A percentile compares a stretch with the other conserved stretches of the same genome.
These are phyloP conservation scores for Amiota mariae DNA, from an alignment of 2,888 invertebrate genomes.

Conservation along the genomic window DNA sequence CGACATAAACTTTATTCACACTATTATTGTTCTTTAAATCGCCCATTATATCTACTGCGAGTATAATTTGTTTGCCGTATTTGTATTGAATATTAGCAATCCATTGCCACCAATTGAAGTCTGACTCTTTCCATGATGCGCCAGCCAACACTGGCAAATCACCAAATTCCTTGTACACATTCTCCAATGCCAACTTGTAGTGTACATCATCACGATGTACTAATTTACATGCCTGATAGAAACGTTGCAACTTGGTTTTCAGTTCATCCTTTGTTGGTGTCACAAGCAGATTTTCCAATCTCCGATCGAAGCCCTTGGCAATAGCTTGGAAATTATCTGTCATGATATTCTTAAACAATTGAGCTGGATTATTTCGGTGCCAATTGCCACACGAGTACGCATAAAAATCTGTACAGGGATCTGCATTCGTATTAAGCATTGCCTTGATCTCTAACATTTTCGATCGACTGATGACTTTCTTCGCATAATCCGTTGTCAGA, in stretches of 20 bases:
- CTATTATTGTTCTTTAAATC: constrained; percentile 57
- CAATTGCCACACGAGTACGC: constrained; percentile 90
- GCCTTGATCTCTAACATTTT: constrained; percentile 82
- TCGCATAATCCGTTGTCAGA: constrained; percentile 53
- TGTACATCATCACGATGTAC: constrained; percentile 44
- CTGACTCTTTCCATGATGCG: constrained; percentile 46
- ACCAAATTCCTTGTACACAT: constrained; percentile 52
- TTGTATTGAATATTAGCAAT: constrained; percentile 59
- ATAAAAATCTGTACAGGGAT: constrained; percentile 89
- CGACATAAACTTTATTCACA: constrained; percentile 57
- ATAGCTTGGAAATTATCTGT: constrained; percentile 59
- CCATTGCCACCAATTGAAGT: constrained; percentile 64
- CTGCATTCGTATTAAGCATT: constrained; percentile 80
- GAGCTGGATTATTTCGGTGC: constrained; percentile 72
- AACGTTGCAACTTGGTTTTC: constrained; percentile 60
- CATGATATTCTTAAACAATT: constrained; percentile 45
- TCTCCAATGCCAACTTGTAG: constrained; percentile 52
- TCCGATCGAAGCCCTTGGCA: constrained; percentile 56
- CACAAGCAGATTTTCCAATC: constrained; percentile 48
- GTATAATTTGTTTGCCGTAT: constrained; percentile 59
- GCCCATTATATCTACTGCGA: constrained; percentile 58
- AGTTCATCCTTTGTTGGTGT: constrained; percentile 34
- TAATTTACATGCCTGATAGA: constrained; percentile 61
- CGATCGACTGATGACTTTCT: constrained; percentile 76
- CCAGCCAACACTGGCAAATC: constrained; percentile 56